Evolutionary conservation across 2,113 vertebrate species (phyloP).

Genomic region (Apistogramma diplotaenia): DNA sequence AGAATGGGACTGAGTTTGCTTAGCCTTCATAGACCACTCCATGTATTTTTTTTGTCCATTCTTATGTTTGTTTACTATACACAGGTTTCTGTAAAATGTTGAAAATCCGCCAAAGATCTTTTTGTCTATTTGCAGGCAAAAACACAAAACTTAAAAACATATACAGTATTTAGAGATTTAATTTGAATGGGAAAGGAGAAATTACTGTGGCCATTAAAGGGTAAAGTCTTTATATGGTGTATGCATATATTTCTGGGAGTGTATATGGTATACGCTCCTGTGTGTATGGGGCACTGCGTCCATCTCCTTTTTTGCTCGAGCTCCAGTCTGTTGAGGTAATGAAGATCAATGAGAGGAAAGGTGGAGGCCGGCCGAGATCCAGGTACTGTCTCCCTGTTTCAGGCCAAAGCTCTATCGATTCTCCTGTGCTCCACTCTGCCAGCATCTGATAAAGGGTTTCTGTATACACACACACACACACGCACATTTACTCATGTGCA

Average conservation of each 20-base stretch:
- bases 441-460: constrained; percentile 75
- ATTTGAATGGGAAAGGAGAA: background rate
- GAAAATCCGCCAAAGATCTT: background rate
- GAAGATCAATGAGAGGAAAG: constrained; percentile 79
- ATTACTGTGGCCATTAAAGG: constrained; percentile 2
- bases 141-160: background rate
- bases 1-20: background rate
- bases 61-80: background rate
- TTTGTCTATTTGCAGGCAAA: background rate
- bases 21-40: background rate
- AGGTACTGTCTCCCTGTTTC: constrained; percentile 75
- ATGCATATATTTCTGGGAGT: background rate
- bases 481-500: constrained; percentile 35
- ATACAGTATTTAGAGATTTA: background rate
- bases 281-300: constrained; percentile 41
- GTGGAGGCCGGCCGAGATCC: constrained; percentile 70
- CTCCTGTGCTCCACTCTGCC: constrained; percentile 65
- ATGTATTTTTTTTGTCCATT: background rate
- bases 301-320: constrained; percentile 39
- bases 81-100: background rate
- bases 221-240: background rate
- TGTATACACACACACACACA: background rate
- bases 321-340: constrained; percentile 70
- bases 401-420: constrained; percentile 79
- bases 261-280: constrained; percentile 9